Conservation (phyloP, 2,888 invertebrate species). For the Polylopha cassiicola region DNA sequence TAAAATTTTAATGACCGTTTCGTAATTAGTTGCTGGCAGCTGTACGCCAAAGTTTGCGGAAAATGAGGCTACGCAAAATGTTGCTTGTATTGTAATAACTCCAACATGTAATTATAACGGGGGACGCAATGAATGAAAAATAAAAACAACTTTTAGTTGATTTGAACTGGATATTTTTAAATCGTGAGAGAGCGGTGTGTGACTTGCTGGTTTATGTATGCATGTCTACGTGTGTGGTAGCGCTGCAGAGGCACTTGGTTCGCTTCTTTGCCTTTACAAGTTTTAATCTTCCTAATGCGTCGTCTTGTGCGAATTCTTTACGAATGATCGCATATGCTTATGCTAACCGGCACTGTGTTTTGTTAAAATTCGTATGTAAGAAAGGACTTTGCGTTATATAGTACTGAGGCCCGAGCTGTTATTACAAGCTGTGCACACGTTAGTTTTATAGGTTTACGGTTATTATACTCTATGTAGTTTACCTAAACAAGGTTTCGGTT, state of each 20-base stretch:
- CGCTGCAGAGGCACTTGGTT: constrained; percentile 32
- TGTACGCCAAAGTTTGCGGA: no score
- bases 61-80: no score
- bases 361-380: constrained; percentile 44
- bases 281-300: constrained; percentile 75
- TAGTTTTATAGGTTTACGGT: constrained; percentile 25
- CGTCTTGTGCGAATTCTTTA: constrained; percentile 53
- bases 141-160: constrained; percentile 9
- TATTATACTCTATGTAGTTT: constrained; percentile 13
- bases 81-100: no score
- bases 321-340: constrained; percentile 49
- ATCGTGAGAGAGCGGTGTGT: constrained; percentile 20
- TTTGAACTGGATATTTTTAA: constrained; percentile 19
- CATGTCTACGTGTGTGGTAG: constrained; percentile 24
- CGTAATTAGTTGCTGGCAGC: no score
- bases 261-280: constrained; percentile 64
- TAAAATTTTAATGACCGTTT: no score
- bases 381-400: constrained; percentile 24
- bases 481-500: constrained; percentile 12
- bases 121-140: no score
- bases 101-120: no score
- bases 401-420: constrained; percentile 25
- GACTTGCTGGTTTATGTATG: constrained; percentile 25
- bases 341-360: constrained; percentile 39
- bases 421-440: constrained; percentile 30